phyloP scores from a whole-genome alignment of 2,888 invertebrate species.

The Melinopterus prodromus region DNA sequence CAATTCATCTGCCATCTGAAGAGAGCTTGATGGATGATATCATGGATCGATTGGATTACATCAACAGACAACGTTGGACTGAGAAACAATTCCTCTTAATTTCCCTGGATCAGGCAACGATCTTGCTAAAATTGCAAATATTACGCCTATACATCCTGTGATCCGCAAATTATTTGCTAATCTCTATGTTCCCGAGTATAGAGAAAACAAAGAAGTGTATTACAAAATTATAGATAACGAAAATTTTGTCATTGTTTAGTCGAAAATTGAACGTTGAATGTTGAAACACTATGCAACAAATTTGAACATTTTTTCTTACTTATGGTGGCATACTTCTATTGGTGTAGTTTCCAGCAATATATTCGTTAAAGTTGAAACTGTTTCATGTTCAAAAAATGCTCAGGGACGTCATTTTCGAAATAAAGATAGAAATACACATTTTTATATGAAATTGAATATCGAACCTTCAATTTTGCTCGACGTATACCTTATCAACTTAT shows the following conservation, averaged over 20 bases:
- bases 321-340: too few species aligned
- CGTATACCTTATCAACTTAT: too few species aligned
- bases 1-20: constrained; percentile 67
- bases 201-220: constrained; percentile 69
- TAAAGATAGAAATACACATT: too few species aligned
- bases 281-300: not conserved
- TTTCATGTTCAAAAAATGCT: too few species aligned
- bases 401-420: too few species aligned
- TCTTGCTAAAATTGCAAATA: constrained; percentile 70
- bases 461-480: not conserved
- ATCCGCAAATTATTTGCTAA: constrained; percentile 78
- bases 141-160: constrained; percentile 72
- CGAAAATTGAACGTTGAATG: too few species aligned
- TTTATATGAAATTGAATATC: too few species aligned
- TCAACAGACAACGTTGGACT: constrained; percentile 68
- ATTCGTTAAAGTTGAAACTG: too few species aligned
- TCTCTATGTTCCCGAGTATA: constrained; percentile 70
- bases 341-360: too few species aligned
- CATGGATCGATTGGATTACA: constrained; percentile 65
- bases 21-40: constrained; percentile 70
- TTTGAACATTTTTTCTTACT: too few species aligned
- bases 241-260: constrained; percentile 55
- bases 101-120: constrained; percentile 70
- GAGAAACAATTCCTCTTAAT: constrained; percentile 80
- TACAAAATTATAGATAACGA: constrained; percentile 73